Evolutionary conservation across 2,113 vertebrate species (phyloP).

Genomic region (Lepidothrix coronata): DNA sequence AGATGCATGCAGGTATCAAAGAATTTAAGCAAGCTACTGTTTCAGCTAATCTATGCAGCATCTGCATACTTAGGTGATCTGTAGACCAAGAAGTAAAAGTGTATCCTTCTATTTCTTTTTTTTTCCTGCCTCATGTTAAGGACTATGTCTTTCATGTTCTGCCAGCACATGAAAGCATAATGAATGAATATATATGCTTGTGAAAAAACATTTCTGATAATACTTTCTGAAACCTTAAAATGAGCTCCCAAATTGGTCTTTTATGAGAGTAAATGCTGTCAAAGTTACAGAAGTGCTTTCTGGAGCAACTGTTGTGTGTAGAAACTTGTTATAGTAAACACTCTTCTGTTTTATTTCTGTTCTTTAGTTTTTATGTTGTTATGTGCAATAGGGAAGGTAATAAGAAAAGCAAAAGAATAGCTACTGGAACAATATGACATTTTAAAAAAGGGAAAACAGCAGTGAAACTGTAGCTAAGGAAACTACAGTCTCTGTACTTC

Average conservation of each 20-base stretch:
- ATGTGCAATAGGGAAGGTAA: background rate
- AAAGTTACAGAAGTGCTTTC: constrained; percentile 9
- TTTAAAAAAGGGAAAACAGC: background rate
- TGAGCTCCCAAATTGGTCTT: constrained; percentile 7
- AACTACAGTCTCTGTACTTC: background rate
- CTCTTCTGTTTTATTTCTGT: constrained; percentile 1
- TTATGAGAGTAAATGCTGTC: background rate
- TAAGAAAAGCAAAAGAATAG: constrained; percentile 19
- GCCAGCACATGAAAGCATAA: background rate
- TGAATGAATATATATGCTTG: background rate
- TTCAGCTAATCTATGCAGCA: background rate
- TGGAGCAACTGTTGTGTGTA: background rate
- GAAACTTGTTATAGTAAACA: constrained; percentile 33
- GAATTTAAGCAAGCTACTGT: background rate
- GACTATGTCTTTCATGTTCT: background rate
- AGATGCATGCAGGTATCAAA: background rate
- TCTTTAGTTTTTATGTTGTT: constrained; percentile 19
- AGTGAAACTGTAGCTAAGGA: background rate
- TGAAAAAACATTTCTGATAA: background rate
- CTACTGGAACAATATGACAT: background rate
- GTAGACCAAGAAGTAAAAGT: background rate
- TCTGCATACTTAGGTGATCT: background rate
- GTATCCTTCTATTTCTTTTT: background rate
- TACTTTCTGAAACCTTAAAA: background rate
- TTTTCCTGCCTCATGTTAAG: background rate